Evolutionary conservation across 2,113 vertebrate genomes (phyloP).

Genomic region (Scophthalmus maximus): DNA sequence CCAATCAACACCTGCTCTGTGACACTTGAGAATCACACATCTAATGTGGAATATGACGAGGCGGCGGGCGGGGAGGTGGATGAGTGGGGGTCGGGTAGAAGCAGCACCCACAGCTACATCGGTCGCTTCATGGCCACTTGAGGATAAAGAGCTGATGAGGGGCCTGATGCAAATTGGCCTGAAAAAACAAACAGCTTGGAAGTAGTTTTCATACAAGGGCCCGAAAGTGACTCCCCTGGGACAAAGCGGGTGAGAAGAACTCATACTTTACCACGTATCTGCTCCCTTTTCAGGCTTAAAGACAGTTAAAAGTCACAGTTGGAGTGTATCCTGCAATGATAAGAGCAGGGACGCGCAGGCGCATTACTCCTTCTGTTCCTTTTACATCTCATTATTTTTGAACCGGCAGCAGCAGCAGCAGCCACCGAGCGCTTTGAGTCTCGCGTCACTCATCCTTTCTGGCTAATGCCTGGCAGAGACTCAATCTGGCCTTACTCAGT

Average conservation of each 20-base stretch:
- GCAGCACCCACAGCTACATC: slow-evolving; percentile 21
- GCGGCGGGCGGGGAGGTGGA: neutral
- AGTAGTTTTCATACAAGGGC: slow-evolving; percentile 27
- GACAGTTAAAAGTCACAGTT: slow-evolving; percentile 61
- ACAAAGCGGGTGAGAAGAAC: slow-evolving; percentile 30
- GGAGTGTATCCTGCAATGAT: slow-evolving; percentile 66
- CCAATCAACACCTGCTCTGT: slow-evolving; percentile 62
- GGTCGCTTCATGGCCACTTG: slow-evolving; percentile 57
- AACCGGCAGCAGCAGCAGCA: neutral
- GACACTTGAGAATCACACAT: slow-evolving; percentile 30
- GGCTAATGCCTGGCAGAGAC: slow-evolving; percentile 56
- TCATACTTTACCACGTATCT: slow-evolving; percentile 65
- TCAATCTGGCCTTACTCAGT: slow-evolving; percentile 61
- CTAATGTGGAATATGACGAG: slow-evolving; percentile 28
- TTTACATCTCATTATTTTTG: too few species aligned
- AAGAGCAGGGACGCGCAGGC: slow-evolving; percentile 38
- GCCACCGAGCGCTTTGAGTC: slow-evolving; percentile 4
- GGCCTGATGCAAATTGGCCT: slow-evolving; percentile 11
- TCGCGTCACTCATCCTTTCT: slow-evolving; percentile 39
- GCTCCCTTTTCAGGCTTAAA: slow-evolving; percentile 57
- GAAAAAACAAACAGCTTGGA: too few species aligned
- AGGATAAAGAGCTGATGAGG: slow-evolving; percentile 27
- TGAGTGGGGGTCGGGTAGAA: slow-evolving; percentile 3
- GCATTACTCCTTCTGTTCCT: too few species aligned
- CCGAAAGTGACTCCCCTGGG: slow-evolving; percentile 50